Evolutionary conservation across 2,888 invertebrate genomes (phyloP).

Genomic region (Xestia ashworthii): DNA sequence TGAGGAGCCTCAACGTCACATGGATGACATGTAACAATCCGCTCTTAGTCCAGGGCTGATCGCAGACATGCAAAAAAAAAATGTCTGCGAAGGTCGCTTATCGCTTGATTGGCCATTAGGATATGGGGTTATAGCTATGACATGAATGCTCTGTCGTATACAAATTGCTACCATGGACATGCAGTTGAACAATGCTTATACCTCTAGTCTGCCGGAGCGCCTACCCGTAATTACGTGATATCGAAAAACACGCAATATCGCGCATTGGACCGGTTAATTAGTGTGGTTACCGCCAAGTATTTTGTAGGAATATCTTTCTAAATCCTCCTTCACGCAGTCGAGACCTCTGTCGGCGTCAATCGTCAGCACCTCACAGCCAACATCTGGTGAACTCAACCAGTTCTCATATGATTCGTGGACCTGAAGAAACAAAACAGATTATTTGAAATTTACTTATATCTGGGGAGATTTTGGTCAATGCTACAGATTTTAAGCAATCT

Average conservation of each 20-base stretch:
- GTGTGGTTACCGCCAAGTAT: constrained; percentile 88
- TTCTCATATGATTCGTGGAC: constrained; percentile 86
- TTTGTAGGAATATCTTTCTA: constrained; percentile 85
- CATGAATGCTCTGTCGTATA: not conserved
- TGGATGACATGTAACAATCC: too few species aligned
- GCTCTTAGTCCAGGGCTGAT: too few species aligned
- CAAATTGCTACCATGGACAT: not conserved
- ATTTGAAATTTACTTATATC: not conserved
- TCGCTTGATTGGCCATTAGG: not conserved
- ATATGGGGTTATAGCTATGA: not conserved
- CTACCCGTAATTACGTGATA: too few species aligned
- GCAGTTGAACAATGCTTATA: not conserved
- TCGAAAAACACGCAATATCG: too few species aligned
- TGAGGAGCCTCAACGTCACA: too few species aligned
- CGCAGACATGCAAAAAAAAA: too few species aligned
- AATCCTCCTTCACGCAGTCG: constrained; percentile 79
- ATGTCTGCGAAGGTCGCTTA: too few species aligned
- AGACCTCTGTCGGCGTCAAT: constrained; percentile 84
- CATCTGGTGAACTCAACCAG: constrained; percentile 82
- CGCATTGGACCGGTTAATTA: constrained; percentile 68
- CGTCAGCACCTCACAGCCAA: constrained; percentile 87
- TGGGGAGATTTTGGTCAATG: not conserved
- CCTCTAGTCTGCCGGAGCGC: too few species aligned
- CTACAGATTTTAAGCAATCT: not conserved
- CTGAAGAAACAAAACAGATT: constrained; percentile 69